Base-by-base conservation (phyloP, 64 coral and sea anemone genomes). In the Hydrozoanthus tunicans region DNA sequence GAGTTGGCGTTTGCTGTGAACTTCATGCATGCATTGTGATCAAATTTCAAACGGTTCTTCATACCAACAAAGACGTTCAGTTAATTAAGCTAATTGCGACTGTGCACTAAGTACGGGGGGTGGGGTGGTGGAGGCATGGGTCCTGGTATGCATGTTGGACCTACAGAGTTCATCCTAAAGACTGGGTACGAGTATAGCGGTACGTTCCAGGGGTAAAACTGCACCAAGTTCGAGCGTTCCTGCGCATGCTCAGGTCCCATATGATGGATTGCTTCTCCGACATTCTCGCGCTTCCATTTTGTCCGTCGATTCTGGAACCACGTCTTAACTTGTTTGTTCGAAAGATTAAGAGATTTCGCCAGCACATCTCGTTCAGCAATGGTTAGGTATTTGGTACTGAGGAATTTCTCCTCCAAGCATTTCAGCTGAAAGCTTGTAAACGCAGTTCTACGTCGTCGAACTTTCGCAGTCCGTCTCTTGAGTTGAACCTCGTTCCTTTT, bases 291-390 rank as follows among this genome's bases (percentile, higher is more conserved):
- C 32, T 99, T 99, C 97, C 97, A 99, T 68, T 99, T 99, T 23
- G 97, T 99, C 56, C 97, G 86, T 67, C 97, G 78, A 78, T 99
- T 99, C 81, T 99, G 97, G 78, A 99, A 99, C 97, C 97, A 99
- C 12, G 97, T 99, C 83, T 99, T 99, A 3, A 99, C 91, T 84
- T 99, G 97, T 81, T 93, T 93, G 84, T 93, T 99, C 26, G 92
- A 96, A 24, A 99, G 92, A 17, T 96, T 94, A 58, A 99, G 92
- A 56, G 97, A 99, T 53, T 94, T 93, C 9, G 97, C 97, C 11
- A 99, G 73, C 70, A 95, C 91, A 66, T 99, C 97, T 80, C 97
- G 89, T 60, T 99, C 97, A 10, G 94, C 91, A 58, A 99, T 99
- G 8, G 97, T 99, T 3, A 99, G 90, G 56, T 99, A 99, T 57